Base-by-base conservation (phyloP, 2,888 invertebrate species). In the Atethmia centrago region DNA sequence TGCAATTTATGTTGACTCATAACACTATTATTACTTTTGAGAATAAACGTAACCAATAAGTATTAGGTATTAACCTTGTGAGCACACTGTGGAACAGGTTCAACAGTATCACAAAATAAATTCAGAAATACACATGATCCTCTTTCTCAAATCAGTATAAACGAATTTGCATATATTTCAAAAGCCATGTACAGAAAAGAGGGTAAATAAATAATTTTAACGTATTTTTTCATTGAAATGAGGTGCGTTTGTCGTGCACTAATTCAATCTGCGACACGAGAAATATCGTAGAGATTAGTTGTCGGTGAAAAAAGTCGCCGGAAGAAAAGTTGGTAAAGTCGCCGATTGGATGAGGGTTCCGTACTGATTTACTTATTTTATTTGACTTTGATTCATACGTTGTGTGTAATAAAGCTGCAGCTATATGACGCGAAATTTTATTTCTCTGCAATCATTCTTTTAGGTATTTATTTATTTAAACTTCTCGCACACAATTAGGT, bases 221-320 rank as follows among this genome's bases (percentile, higher is more conserved):
- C 59, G 76, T 74, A 82, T 85, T 87, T 83, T 83, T 83, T 51
- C 85, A 86, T 80, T 78, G 85, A 87, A 90, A 93, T 86, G 92
- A 93, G 91, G 89, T 91, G 87, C 88, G 89, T 92, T 94, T 94
- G 94, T 94, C 89, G 90, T 90, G 88, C 88, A 90, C 92, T 95
- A 95, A 95, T 94, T 95, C 92, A 95, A 95, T 95, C 90, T 90
- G 84, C 86, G 89, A 89, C 89, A 87, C 88, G 91, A 91, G 90
- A 90, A 93, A 94, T 94, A 95, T 95, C 92, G 93, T 89, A 84
- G 82, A 89, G 93, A 94, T 94, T 94, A 94, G 92, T 89, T 75
- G 88, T 85, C 85, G 79, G 89, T 84, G 71, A 88, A 92, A 92
- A 91, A 91, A 88, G 87, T 88, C 84, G 85, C 79, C 79, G 86